Base-by-base conservation (phyloP, 1,140 invertebrate species). In the Pseudobourletiella spinata region DNA sequence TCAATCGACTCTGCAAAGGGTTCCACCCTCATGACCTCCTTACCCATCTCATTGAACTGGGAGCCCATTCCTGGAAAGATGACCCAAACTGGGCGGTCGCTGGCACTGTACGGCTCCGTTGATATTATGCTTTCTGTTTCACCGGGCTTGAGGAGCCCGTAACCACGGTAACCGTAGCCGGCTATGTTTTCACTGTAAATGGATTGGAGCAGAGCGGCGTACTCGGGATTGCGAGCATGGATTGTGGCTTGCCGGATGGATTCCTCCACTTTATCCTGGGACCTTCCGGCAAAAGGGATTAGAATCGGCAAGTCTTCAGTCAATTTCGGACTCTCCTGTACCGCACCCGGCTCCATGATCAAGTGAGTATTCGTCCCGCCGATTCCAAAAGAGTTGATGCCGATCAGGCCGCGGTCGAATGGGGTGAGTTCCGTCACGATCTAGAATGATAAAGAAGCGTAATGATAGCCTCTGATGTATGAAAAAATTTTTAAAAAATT, bases 11-110 rank as follows among this genome's bases (percentile, higher is more conserved):
- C 77, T 35, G 82, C 81, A 75, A 98, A 97, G 0, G 79, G 74
- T 42, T 90, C 84, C 30, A 98, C 77, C 30, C 79, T 71, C 80
- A 97, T 85, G 35, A 98, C 77, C 18, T 86, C 80, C 71, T 84
- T 84, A 2, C 83, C 92, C 93, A 98, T 98, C 62, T 90, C 90
- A 46, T 85, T 79, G 94, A 94, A 98, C 77, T 98, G 95, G 35
- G 86, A 86, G 6, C 95, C 95, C 93, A 98, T 97, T 39, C 95
- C 95, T 51, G 92, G 87, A 76, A 95, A 98, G 39, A 98, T 80
- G 74, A 84, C 95, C 89, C 92, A 98, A 26, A 98, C 76, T 1
- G 91, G 92, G 25, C 88, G 81, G 61, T 80, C 81, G 29, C 85
- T 82, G 39, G 69, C 65, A 11, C 39, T 26, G 20, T n/a, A 32